Conservation (phyloP, 2,888 invertebrate species). For the Ommatoiulus sabulosus region DNA sequence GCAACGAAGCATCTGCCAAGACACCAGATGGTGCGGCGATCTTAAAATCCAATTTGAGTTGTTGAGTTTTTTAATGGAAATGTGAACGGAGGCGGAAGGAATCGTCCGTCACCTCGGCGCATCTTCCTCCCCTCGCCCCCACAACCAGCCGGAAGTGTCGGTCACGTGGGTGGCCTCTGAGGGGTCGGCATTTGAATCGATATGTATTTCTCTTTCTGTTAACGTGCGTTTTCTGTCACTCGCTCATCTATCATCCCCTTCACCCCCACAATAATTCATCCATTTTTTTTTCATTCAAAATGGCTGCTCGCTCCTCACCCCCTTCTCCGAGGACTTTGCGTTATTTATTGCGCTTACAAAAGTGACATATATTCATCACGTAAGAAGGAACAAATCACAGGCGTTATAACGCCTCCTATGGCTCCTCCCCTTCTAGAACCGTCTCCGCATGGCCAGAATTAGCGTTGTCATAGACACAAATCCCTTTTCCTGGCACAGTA, state of each 20-base stretch:
- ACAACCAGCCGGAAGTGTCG: not conserved
- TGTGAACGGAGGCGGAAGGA: slow-evolving; percentile 23
- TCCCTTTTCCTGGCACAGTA: too few species aligned
- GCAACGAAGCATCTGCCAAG: too few species aligned
- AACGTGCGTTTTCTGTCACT: slow-evolving; percentile 14
- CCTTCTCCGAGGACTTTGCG: not conserved
- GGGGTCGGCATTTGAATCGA: not conserved
- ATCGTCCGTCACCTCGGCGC: not conserved
- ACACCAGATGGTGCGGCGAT: not conserved
- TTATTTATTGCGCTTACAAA: not conserved
- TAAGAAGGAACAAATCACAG: not conserved
- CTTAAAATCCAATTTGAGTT: not conserved
- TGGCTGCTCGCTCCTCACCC: not conserved
- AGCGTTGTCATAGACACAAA: too few species aligned
- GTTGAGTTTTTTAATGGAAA: not conserved
- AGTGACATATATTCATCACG: not conserved
- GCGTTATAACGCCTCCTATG: not conserved
- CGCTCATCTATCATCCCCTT: not conserved
- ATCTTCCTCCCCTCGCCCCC: not conserved
- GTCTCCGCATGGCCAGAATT: not conserved
- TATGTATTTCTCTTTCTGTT: slow-evolving; percentile 22
- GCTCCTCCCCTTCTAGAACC: not conserved
- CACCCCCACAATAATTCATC: not conserved
- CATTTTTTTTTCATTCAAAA: not conserved
- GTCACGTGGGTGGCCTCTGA: not conserved